These are phyloP conservation scores for Thalpophila matura DNA, from an alignment of 2,888 invertebrate genomes.

Conservation along the genomic window DNA sequence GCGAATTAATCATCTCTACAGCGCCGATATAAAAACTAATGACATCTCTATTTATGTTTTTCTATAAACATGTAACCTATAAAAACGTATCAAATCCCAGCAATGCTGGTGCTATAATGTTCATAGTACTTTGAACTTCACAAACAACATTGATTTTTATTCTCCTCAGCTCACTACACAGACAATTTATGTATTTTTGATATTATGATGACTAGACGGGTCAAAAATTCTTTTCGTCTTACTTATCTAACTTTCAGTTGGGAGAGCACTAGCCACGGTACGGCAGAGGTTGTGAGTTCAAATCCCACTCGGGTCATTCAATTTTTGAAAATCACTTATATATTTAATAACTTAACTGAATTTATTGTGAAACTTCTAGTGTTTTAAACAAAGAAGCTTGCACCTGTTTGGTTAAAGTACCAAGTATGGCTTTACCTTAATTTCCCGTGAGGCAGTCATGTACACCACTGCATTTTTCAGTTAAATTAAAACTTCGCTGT, in stretches of 20 bases:
- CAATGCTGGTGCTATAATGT: not conserved
- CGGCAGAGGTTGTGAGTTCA: no score
- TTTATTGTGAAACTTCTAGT: not conserved
- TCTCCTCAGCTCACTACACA: not conserved
- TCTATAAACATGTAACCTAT: no score
- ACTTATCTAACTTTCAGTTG: not conserved
- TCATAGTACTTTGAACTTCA: not conserved
- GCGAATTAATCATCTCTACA: no score
- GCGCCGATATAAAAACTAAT: no score
- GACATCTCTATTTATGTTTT: no score
- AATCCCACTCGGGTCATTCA: no score
- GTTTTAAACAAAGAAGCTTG: not conserved
- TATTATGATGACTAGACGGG: not conserved
- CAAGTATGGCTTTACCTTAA: constrained; percentile 18
- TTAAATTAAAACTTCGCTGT: not conserved
- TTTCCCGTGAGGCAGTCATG: constrained; percentile 32
- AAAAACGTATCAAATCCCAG: no score
- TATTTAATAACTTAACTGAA: no score
- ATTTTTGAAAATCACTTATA: no score
- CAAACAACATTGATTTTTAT: not conserved
- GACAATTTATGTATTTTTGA: constrained; percentile 6
- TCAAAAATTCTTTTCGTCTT: not conserved
- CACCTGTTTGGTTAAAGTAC: not conserved
- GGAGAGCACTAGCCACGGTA: no score
- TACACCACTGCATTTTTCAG: constrained; percentile 29